Conservation (phyloP, 2,888 invertebrate genomes). For the Dolichopus griseipennis region DNA sequence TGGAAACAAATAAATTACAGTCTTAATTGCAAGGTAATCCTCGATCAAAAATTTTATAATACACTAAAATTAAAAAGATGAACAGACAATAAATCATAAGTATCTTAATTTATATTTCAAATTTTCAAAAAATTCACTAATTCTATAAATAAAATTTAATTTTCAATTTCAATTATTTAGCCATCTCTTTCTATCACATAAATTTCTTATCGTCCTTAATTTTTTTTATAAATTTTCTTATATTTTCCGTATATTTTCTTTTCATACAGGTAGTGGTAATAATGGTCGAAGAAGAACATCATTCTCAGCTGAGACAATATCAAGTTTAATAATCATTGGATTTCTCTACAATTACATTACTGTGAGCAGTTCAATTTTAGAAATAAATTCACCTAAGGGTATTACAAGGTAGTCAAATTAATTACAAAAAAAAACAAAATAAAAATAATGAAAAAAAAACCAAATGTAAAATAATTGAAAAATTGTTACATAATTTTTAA, state of each 20-base stretch:
- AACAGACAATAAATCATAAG: too few species aligned
- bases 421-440: neutral
- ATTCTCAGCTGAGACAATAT: neutral
- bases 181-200: too few species aligned
- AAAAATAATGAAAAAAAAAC: neutral
- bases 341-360: neutral
- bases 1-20: too few species aligned
- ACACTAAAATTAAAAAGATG: too few species aligned
- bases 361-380: conserved; percentile 1
- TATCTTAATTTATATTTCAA: too few species aligned
- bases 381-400: neutral
- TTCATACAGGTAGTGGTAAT: neutral
- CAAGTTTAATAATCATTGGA: neutral
- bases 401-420: conserved; percentile 8
- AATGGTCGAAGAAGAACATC: neutral
- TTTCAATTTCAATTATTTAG: too few species aligned
- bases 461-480: neutral
- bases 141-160: too few species aligned
- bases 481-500: neutral
- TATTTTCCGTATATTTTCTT: neutral
- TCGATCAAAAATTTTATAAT: too few species aligned
- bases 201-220: too few species aligned
- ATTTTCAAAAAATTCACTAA: too few species aligned
- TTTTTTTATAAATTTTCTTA: neutral
- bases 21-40: too few species aligned